Conservation (phyloP, 2,113 vertebrate species). For the Cryptotis parvus region DNA sequence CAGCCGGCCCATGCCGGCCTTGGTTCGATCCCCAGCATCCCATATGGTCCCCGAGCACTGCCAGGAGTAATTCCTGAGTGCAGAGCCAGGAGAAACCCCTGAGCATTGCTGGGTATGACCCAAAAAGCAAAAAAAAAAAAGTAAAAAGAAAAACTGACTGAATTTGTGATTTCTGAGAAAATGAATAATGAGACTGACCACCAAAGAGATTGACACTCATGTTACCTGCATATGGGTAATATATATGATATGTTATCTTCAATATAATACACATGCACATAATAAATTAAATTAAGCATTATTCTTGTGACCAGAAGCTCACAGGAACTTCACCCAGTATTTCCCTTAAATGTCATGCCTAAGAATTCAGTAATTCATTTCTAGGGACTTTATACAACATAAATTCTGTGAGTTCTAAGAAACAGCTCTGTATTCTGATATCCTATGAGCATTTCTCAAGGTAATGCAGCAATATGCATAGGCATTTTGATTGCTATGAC, state of each 20-base stretch:
- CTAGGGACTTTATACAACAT: conserved; percentile 1
- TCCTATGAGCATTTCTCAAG: not conserved
- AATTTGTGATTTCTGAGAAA: not conserved
- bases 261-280: conserved; percentile 23
- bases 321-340: not conserved
- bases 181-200: not conserved
- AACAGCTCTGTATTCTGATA: not conserved
- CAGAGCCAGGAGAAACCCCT: no score
- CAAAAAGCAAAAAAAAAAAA: no score
- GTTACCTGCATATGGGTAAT: no score
- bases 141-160: not conserved
- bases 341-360: not conserved
- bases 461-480: not conserved
- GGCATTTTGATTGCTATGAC: not conserved
- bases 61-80: no score
- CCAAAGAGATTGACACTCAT: not conserved
- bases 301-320: not conserved
- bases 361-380: not conserved
- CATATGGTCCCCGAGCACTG: no score
- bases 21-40: no score
- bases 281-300: conserved; percentile 20
- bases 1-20: no score
- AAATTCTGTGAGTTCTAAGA: not conserved
- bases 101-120: no score
- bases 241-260: not conserved